Evolutionary conservation across 1,140 invertebrate species (phyloP).

Genomic region (Zaprionus tsacasi): DNA sequence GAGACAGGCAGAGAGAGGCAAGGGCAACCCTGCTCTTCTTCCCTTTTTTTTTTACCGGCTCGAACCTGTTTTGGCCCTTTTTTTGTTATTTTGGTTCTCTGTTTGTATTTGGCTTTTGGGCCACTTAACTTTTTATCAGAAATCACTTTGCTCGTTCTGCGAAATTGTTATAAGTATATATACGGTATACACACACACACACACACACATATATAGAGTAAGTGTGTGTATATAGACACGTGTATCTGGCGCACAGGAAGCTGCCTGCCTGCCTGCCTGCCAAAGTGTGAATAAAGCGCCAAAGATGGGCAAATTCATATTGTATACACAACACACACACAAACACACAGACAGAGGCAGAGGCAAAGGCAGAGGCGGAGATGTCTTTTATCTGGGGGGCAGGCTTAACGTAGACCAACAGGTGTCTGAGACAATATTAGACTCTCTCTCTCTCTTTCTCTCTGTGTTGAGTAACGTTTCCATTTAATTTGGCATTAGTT

Average conservation of each 20-base stretch:
- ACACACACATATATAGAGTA: background rate
- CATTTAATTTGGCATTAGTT: slow-evolving; percentile 4
- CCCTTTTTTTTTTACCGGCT: background rate
- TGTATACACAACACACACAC: no score
- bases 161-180: slow-evolving; percentile 60
- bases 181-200: background rate
- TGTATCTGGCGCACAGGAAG: slow-evolving; percentile 18
- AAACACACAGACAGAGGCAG: no score
- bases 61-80: slow-evolving; percentile 69
- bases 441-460: no score
- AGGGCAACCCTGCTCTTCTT: background rate
- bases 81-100: slow-evolving; percentile 22
- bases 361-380: background rate
- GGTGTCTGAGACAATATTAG: slow-evolving; percentile 7
- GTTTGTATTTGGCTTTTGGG: slow-evolving; percentile 49
- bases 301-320: slow-evolving; percentile 20
- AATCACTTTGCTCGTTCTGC: slow-evolving; percentile 70
- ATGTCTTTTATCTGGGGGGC: slow-evolving; percentile 17
- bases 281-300: slow-evolving; percentile 26
- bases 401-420: slow-evolving; percentile 21
- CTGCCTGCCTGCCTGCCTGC: slow-evolving; percentile 14
- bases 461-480: background rate
- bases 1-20: background rate
- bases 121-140: slow-evolving; percentile 79
- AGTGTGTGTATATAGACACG: slow-evolving; percentile 11